These are phyloP conservation scores for Rhineura floridana DNA, from an alignment of 2,113 vertebrate genomes.

Conservation along the genomic window DNA sequence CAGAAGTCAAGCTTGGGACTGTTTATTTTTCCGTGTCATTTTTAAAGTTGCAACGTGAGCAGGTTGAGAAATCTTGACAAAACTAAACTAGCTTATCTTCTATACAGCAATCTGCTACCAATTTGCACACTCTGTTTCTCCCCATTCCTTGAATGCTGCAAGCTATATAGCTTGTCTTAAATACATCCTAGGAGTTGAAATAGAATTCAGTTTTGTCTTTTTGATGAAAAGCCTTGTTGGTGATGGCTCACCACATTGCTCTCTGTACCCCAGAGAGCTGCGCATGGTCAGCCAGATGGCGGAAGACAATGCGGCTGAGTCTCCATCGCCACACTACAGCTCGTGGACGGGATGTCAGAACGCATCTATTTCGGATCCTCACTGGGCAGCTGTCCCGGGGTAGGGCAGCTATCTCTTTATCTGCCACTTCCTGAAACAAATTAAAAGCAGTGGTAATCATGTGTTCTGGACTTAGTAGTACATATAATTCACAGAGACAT, in stretches of 20 bases:
- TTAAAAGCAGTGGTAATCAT: neutral
- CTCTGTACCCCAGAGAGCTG: conserved; percentile 91
- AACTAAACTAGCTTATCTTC: neutral
- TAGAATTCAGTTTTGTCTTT: neutral
- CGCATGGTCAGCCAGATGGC: conserved; percentile 91
- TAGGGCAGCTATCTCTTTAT: conserved; percentile 88
- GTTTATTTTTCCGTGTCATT: conserved; percentile 1
- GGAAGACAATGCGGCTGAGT: conserved; percentile 92
- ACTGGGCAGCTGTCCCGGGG: conserved; percentile 92
- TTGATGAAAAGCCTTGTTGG: neutral
- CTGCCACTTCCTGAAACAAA: conserved; percentile 84
- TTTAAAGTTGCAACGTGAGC: neutral
- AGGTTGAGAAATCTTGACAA: neutral
- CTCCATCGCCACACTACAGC: conserved; percentile 91
- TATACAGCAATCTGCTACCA: neutral
- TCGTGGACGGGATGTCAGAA: conserved; percentile 91
- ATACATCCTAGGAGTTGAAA: neutral
- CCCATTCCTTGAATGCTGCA: neutral
- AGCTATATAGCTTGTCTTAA: neutral
- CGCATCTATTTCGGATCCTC: conserved; percentile 91
- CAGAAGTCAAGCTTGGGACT: conserved; percentile 3
- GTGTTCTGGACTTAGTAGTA: accelerated
- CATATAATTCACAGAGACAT: neutral
- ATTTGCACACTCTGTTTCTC: neutral
- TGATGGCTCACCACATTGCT: conserved; percentile 85